Conservation (phyloP, 2,113 vertebrate species). For the Dromas ardeola region DNA sequence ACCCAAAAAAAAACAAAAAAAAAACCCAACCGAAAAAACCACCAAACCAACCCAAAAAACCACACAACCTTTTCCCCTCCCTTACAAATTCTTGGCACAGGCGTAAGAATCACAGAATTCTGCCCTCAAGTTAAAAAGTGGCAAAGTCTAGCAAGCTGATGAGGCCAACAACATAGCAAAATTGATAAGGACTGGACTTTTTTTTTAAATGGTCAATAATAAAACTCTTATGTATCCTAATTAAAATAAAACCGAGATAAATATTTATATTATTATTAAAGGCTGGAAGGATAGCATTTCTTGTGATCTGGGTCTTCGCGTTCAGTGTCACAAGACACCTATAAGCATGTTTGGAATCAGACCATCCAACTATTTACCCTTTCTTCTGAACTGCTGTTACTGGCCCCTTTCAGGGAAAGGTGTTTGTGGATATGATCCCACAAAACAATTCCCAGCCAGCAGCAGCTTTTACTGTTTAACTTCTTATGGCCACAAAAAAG, state of each 20-base stretch:
- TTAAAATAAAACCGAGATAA: neutral
- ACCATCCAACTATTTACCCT: neutral
- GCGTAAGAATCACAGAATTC: neutral
- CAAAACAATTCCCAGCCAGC: neutral
- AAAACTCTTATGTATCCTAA: neutral
- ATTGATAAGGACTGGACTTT: neutral
- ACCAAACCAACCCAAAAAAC: neutral
- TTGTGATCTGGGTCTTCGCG: neutral
- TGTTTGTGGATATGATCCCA: neutral
- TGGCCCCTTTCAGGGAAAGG: neutral
- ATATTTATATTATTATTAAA: neutral
- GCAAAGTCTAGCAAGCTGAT: neutral
- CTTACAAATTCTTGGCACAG: neutral
- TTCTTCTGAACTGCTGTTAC: neutral
- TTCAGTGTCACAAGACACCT: neutral
- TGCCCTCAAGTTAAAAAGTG: neutral
- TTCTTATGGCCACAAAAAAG: neutral
- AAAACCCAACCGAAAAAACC: neutral
- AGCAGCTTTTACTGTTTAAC: neutral
- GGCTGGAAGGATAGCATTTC: neutral
- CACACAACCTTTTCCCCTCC: neutral
- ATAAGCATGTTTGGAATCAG: neutral
- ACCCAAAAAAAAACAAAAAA: neutral
- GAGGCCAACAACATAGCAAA: neutral
- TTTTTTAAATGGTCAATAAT: neutral